phyloP scores from a whole-genome alignment of 2,888 invertebrate genomes.

The Meiosimyza decipiens region DNA sequence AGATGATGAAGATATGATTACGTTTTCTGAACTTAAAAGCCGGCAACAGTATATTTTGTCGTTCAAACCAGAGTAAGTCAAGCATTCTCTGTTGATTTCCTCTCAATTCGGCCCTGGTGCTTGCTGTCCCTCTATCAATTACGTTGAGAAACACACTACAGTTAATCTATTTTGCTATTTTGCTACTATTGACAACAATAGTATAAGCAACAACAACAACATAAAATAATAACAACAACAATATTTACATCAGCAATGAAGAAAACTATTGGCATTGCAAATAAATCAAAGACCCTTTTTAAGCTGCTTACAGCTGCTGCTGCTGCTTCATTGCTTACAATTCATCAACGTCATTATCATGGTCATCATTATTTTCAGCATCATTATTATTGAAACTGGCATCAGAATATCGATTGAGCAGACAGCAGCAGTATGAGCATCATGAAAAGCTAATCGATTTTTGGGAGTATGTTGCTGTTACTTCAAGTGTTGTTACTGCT shows the following conservation, averaged over 20 bases:
- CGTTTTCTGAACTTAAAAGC: too few relatives aligned
- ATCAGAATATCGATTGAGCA: too few relatives aligned
- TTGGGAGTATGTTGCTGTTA: too few relatives aligned
- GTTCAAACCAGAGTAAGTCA: too few relatives aligned
- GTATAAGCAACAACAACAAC: background rate
- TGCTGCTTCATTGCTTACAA: background rate
- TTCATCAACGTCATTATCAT: background rate
- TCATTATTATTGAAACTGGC: background rate
- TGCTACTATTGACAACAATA: slow-evolving; percentile 12
- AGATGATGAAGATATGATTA: too few relatives aligned
- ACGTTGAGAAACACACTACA: background rate
- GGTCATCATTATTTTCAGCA: background rate
- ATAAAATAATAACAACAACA: background rate
- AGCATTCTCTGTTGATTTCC: too few relatives aligned
- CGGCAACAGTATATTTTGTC: too few relatives aligned
- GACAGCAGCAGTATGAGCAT: background rate
- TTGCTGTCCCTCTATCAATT: slow-evolving; percentile 1
- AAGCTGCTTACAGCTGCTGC: slow-evolving; percentile 15
- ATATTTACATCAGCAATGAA: background rate
- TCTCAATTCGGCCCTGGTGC: too few relatives aligned
- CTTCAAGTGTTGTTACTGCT: too few relatives aligned
- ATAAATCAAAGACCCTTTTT: background rate
- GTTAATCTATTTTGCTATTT: slow-evolving; percentile 12
- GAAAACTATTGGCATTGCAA: slow-evolving; percentile 9
- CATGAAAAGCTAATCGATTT: background rate